phyloP scores from a whole-genome alignment of 2,888 invertebrate species.

The Holacanthella duospinosa region DNA sequence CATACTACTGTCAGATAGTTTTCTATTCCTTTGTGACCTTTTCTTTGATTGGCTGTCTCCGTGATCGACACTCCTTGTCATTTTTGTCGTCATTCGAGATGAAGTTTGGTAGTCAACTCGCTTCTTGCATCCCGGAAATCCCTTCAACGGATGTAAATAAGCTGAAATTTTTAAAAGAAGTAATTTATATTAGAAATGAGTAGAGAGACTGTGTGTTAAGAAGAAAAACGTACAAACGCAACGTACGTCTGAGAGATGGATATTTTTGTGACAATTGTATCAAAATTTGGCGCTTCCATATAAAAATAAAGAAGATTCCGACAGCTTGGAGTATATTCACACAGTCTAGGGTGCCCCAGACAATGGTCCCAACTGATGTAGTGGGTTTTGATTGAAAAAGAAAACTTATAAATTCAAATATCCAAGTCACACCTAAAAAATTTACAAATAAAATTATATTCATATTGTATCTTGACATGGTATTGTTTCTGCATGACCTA shows the following conservation, averaged over 20 bases:
- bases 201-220: neutral
- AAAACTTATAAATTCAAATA: neutral
- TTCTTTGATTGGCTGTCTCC: neutral
- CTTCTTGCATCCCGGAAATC: neutral
- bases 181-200: neutral
- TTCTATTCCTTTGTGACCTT: neutral
- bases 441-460: neutral
- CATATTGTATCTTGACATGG: too few relatives aligned
- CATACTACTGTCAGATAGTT: neutral
- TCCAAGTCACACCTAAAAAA: neutral
- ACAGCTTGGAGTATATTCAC: conserved; percentile 3
- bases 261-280: conserved; percentile 6
- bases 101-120: neutral
- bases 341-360: neutral
- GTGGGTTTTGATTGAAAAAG: neutral
- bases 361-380: neutral
- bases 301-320: conserved; percentile 5
- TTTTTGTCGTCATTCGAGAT: neutral
- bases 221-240: neutral
- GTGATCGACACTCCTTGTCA: neutral
- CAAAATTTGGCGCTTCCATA: neutral
- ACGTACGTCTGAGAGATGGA: conserved; percentile 2
- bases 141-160: neutral
- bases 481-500: too few relatives aligned
- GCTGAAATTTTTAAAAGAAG: neutral